Evolutionary conservation across 2,888 invertebrate genomes (phyloP).

Genomic region (Coelinius sp.): DNA sequence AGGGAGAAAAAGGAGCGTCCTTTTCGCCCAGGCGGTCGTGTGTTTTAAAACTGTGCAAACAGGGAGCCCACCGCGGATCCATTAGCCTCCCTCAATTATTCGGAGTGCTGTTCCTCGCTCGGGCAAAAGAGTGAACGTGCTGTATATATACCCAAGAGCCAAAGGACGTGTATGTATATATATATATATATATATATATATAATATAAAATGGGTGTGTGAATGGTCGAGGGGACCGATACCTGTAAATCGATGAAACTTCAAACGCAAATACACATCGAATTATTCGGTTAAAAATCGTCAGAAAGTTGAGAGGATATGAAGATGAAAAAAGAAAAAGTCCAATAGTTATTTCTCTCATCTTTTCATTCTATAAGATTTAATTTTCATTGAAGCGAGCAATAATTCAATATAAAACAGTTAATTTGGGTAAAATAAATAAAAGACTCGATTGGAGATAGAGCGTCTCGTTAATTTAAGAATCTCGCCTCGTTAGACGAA

Average conservation of each 20-base stretch:
- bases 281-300: conserved; percentile 15
- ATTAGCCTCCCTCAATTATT: conserved; percentile 60
- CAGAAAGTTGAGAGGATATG: conserved; percentile 2
- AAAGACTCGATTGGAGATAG: neutral
- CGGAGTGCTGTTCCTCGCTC: conserved; percentile 53
- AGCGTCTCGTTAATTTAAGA: conserved; percentile 64
- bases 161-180: neutral
- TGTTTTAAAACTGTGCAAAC: conserved; percentile 61
- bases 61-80: conserved; percentile 53
- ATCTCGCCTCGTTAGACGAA: conserved; percentile 69
- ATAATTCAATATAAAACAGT: neutral
- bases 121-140: conserved; percentile 35
- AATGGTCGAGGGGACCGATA: conserved; percentile 12
- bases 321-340: neutral
- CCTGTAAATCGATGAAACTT: conserved; percentile 29
- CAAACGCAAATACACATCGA: conserved; percentile 22
- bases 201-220: neutral
- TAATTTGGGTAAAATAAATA: conserved; percentile 10
- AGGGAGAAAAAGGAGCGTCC: conserved; percentile 39
- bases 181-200: neutral
- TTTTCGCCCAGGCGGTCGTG: conserved; percentile 49
- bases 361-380: neutral
- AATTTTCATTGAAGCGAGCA: neutral
- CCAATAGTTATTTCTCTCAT: no score
- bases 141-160: conserved; percentile 4